Base-by-base conservation (phyloP, 2,113 vertebrate genomes). In the Fregetta grallaria region DNA sequence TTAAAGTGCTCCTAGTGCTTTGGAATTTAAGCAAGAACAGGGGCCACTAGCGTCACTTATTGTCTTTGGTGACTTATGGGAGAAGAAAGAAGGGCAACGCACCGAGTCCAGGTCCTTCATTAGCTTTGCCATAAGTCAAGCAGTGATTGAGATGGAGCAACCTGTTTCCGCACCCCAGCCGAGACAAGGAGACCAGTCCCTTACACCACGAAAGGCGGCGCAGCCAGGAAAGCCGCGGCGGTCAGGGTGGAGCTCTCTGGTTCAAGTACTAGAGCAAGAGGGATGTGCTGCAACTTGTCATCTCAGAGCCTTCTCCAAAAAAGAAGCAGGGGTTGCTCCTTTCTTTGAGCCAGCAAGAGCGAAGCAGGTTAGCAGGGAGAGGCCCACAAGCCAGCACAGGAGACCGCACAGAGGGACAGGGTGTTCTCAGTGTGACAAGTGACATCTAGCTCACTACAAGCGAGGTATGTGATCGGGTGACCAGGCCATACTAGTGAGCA, bases 1-100 rank as follows among this genome's bases (percentile, higher is more conserved):
- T 94, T 98, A 98, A 98, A 98, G 98, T 98, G 98, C 98, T 97
- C 96, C 96, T 73, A 98, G 98, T 98, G 98, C 98, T 98, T 98
- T 97, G 96, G 97, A 97, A 97, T 96, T 95, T 91, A 98, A 98
- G 96, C 95, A 95, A 96, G 96, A 97, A 91, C 21, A 47, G 94
- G 96, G 96, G 96, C 94, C 88, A 87, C 88, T 45, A 93, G 94
- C 58, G 10, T 97, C 86, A 89, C 90, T 94, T 50, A 55, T 44
- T 56, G 29, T 97, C 98, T 98, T 98, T 98, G 98, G 98, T 94
- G 97, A 91, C 97, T 84, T 63, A 53, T 3, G 63, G 95, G 85
- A 94, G 81, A 86, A 78, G 86, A 56, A 74, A 61, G 93, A 66
- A 97, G 78, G 82, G 96, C 77, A 73, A 36, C 21, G n/a, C 19